Conservation (phyloP, 2,797 vertebrate species). For the Manis pentadactyla region DNA sequence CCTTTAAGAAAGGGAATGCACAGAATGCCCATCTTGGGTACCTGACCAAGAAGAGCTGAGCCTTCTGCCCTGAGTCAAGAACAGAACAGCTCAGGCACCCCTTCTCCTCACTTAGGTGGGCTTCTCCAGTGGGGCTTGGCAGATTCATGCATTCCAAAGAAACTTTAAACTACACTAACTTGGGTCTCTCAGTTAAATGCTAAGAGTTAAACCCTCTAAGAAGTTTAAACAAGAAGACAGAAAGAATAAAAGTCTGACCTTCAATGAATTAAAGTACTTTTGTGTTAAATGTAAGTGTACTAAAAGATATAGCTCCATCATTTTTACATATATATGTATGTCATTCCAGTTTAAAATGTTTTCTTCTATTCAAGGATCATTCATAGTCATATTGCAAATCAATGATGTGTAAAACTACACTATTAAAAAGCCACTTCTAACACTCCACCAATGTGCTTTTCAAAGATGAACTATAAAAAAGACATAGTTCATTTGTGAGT, state of each 20-base stretch:
- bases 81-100: neutral
- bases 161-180: slow-evolving; percentile 27
- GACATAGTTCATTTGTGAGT: neutral
- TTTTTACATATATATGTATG: slow-evolving; percentile 42
- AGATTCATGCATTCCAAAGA: neutral
- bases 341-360: slow-evolving; percentile 52
- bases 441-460: neutral
- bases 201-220: slow-evolving; percentile 5
- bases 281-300: slow-evolving; percentile 45
- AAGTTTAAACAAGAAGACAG: neutral
- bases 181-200: slow-evolving; percentile 35
- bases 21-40: slow-evolving; percentile 18
- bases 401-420: neutral
- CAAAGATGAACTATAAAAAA: slow-evolving; percentile 3
- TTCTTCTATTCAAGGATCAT: neutral
- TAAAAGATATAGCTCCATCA: neutral
- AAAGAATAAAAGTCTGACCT: slow-evolving; percentile 63
- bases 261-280: slow-evolving; percentile 64
- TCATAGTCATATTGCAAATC: neutral
- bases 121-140: neutral
- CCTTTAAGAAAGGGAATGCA: slow-evolving; percentile 30
- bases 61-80: neutral
- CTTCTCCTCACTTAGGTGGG: neutral
- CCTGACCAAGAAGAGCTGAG: neutral
- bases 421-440: slow-evolving; percentile 34